Evolutionary conservation across 2,888 invertebrate genomes (phyloP), one percentile per base, ranked within the genome.

Genomic region (Rapana venosa): DNA sequence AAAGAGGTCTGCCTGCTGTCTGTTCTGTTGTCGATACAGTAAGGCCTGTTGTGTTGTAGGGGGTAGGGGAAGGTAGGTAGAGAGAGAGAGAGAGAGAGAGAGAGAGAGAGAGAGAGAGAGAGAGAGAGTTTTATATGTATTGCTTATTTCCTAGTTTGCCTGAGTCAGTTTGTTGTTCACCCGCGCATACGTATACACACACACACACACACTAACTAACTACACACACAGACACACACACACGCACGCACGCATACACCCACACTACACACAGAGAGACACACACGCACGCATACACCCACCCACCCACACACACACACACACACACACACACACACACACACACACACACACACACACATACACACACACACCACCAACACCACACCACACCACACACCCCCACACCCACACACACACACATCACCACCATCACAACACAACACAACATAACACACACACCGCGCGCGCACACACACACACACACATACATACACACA

Each of bases 301-400:
- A 47, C 47, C 47, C 47, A 47, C 47, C 47, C 2, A n/a, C 4
- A 66, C 66, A 66, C 66, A 74, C 74, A 74, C 74, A 74, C 74
- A n/a, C n/a, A n/a, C 74, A n/a, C 74, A 22, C 61, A 20, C 70
- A 74, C 74, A 74, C 74, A 74, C 74, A 74, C n/a, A 74, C 74
- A n/a, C 74, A 74, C 70, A 74, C 74, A 74, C 74, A 74, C 74
- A 70, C 74, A 74, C 74, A 74, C 74, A 70, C 74, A 74, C 74
- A 20, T 61, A 15, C 74, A 74, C 74, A 74, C 13, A 74, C 74
- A 74, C 74, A 74, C 74, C 74, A n/a, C 74, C 1, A 26, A 22
- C 74, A n/a, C 74, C 61, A 61, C 15, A 15, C 15, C 61, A 61
- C 61, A 61, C 61, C 74, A 74, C 74, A 74, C 74, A 8, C 74